phyloP scores from a whole-genome alignment of 2,888 invertebrate genomes.

The Drosophila affinis region DNA sequence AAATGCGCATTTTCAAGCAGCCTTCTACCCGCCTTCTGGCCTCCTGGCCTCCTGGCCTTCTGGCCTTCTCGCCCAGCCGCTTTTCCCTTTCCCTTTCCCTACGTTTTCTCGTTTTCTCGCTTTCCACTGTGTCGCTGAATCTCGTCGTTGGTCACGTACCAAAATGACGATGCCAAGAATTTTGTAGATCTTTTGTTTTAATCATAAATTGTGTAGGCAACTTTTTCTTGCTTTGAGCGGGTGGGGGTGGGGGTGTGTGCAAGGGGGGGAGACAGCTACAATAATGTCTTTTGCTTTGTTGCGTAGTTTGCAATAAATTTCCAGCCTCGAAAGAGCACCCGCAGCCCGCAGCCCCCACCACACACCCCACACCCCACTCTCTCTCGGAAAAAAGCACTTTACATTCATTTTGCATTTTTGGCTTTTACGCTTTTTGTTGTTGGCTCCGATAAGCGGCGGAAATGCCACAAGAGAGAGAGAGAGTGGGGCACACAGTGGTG shows the following conservation, averaged over 20 bases:
- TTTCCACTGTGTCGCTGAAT: conserved; percentile 9
- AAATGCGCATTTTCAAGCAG: conserved; percentile 32
- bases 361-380: not conserved
- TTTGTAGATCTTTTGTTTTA: conserved; percentile 69
- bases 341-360: not conserved
- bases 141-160: conserved; percentile 63
- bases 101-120: not conserved
- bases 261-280: conserved; percentile 26
- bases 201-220: conserved; percentile 63
- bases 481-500: not conserved
- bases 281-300: conserved; percentile 43
- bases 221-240: not conserved
- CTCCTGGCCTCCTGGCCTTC: not conserved
- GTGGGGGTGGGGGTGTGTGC: not conserved
- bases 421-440: conserved; percentile 46
- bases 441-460: conserved; percentile 46
- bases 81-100: not conserved
- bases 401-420: conserved; percentile 73
- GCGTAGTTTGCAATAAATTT: conserved; percentile 53
- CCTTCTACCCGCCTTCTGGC: conserved; percentile 1
- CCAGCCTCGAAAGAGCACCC: conserved; percentile 15
- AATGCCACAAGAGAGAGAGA: conserved; percentile 16
- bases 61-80: not conserved
- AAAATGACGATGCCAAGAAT: conserved; percentile 52
- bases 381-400: conserved; percentile 48